Percentiles rank a stretch among this genome's conserved stretches.
phyloP scores from a whole-genome alignment of 2,888 invertebrate genomes.

The Salticus scenicus region DNA sequence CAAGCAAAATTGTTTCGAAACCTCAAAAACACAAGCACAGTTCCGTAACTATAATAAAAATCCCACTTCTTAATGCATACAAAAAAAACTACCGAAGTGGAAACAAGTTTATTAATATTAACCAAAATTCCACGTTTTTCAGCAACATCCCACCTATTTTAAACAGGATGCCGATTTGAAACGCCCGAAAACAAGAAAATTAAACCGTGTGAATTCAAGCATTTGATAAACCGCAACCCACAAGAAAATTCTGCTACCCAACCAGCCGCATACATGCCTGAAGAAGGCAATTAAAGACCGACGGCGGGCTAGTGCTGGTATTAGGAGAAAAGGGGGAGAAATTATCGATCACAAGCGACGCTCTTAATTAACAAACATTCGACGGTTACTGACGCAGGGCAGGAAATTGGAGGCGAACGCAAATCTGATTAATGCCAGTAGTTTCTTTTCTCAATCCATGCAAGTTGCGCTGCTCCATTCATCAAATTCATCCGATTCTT shows the following conservation, averaged over 20 bases:
- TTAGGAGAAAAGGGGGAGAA: conserved; percentile 8
- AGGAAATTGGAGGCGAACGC: conserved; percentile 27
- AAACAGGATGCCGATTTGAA: too few relatives aligned
- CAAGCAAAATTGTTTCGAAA: too few relatives aligned
- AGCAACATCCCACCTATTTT: too few relatives aligned
- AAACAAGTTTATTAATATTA: too few relatives aligned
- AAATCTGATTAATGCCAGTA: conserved; percentile 20
- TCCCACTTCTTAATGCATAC: too few relatives aligned
- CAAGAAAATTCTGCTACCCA: conserved; percentile 8
- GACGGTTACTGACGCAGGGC: conserved; percentile 12
- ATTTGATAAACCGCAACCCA: conserved; percentile 9
- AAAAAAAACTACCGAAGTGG: too few relatives aligned
- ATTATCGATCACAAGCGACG: conserved; percentile 24
- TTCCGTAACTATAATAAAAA: too few relatives aligned
- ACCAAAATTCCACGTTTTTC: too few relatives aligned
- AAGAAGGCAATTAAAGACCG: conserved; percentile 24
- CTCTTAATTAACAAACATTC: conserved; percentile 42
- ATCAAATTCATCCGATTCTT: too few relatives aligned
- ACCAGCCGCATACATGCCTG: conserved; percentile 3
- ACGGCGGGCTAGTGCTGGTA: conserved; percentile 8
- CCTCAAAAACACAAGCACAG: too few relatives aligned
- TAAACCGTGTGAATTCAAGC: neutral
- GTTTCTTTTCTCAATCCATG: neutral
- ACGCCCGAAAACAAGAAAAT: neutral
- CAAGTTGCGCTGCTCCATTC: neutral